Evolutionary conservation across 92 coral and sea anemone genomes (phyloP).

Genomic region (Palythoa grandiflora): DNA sequence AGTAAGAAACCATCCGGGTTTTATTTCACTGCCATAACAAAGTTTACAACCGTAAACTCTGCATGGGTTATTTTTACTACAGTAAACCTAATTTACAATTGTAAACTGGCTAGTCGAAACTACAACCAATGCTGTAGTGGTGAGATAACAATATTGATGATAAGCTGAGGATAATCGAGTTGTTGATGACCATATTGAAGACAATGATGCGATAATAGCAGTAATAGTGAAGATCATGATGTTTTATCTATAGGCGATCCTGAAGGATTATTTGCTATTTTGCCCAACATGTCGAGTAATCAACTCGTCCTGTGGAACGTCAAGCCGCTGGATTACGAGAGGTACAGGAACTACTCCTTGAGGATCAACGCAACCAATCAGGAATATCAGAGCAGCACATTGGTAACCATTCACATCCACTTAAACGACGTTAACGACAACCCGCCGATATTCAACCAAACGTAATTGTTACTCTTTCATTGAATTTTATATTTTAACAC

Average conservation of each 20-base stretch:
- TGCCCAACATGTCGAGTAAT: neutral
- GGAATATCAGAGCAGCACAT: slow-evolving; percentile 25
- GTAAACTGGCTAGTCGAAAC: too few species aligned
- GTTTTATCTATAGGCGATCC: neutral
- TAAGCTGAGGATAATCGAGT: neutral
- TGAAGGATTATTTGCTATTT: slow-evolving; percentile 26
- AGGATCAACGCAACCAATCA: slow-evolving; percentile 16
- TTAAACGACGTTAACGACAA: slow-evolving; percentile 23
- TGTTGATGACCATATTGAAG: too few species aligned
- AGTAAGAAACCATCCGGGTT: too few species aligned
- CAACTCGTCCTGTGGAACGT: slow-evolving; percentile 26
- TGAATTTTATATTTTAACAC: neutral
- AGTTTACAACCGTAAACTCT: too few species aligned
- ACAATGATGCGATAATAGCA: too few species aligned
- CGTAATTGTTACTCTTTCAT: neutral
- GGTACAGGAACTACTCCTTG: neutral
- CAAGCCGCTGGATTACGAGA: slow-evolving; percentile 30
- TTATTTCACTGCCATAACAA: too few species aligned
- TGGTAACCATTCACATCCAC: slow-evolving; percentile 7
- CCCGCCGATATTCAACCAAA: slow-evolving; percentile 21
- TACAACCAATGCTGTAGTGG: neutral
- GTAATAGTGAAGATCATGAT: neutral
- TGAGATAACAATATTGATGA: neutral
- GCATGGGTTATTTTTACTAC: too few species aligned
- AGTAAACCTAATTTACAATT: too few species aligned